Conservation (phyloP, 2,888 invertebrate species). For the Cryptocheilus praepositus region DNA sequence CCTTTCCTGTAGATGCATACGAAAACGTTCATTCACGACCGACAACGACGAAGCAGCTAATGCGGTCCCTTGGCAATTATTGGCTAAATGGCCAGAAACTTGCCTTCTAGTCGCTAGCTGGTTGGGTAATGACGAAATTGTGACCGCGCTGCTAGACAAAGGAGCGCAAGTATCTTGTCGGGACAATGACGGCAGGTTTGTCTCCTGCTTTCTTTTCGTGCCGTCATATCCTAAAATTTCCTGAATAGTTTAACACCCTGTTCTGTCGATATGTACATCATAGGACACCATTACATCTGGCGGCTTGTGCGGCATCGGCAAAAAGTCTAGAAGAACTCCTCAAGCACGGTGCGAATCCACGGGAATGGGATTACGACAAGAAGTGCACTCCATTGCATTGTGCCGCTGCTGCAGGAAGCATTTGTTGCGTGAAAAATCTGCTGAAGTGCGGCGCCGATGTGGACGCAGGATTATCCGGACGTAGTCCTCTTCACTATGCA, state of each 20-base stretch:
- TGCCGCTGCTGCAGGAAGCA: constrained; percentile 82
- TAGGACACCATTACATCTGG: constrained; percentile 85
- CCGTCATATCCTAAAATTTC: not conserved
- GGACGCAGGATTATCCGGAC: constrained; percentile 82
- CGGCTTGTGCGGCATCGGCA: constrained; percentile 85
- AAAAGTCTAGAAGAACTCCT: constrained; percentile 84
- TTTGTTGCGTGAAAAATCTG: constrained; percentile 80
- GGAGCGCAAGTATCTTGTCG: constrained; percentile 80
- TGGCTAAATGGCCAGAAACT: constrained; percentile 75
- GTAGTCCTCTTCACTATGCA: constrained; percentile 89
- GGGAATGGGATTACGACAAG: constrained; percentile 83
- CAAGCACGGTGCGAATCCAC: constrained; percentile 81
- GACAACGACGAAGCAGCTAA: constrained; percentile 59
- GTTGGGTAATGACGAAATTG: constrained; percentile 78
- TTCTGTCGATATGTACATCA: not conserved
- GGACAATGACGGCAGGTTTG: constrained; percentile 83
- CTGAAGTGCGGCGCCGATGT: constrained; percentile 86
- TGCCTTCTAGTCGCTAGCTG: constrained; percentile 80
- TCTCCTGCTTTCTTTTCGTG: constrained; percentile 19
- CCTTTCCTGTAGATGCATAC: constrained; percentile 46
- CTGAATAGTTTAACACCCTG: not conserved
- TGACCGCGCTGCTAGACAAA: constrained; percentile 77
- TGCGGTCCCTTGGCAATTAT: constrained; percentile 73
- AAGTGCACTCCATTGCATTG: constrained; percentile 87
- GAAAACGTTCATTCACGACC: constrained; percentile 56